A percentile compares a stretch with the other conserved stretches of the same genome.
phyloP scores from a whole-genome alignment of 2,888 invertebrate species.

The Griposia aprilina region DNA sequence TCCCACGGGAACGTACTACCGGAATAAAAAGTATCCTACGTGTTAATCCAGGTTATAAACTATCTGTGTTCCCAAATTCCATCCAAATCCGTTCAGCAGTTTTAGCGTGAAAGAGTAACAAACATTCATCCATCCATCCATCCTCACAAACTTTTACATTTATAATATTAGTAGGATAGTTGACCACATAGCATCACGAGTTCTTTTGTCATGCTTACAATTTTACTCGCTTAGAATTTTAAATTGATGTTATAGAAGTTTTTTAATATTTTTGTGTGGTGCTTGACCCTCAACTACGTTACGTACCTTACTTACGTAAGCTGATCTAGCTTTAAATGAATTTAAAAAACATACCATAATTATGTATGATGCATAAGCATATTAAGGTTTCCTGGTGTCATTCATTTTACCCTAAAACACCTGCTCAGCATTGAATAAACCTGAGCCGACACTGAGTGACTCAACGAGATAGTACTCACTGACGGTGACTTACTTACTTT shows the following conservation, averaged over 20 bases:
- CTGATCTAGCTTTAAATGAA: neutral
- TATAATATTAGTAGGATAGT: no score
- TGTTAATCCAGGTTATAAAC: no score
- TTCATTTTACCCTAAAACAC: neutral
- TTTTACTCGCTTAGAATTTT: conserved; percentile 1
- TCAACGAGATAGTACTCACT: neutral
- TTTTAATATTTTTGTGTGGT: neutral
- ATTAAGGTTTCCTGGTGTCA: neutral
- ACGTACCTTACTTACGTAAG: neutral
- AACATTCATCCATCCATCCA: no score
- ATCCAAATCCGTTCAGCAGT: no score
- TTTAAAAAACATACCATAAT: neutral
- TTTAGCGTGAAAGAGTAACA: no score
- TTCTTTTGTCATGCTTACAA: conserved; percentile 3
- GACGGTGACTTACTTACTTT: neutral
- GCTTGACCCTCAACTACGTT: neutral
- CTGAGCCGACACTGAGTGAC: neutral
- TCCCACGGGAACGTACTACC: no score
- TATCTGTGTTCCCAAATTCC: no score
- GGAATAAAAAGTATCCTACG: no score
- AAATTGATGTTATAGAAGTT: neutral
- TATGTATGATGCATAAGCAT: neutral
- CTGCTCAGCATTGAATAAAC: conserved; percentile 8
- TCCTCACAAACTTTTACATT: no score
- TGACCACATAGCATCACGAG: conserved; percentile 28